Conservation (phyloP, 2,113 vertebrate genomes). For the Oryzias melastigma region DNA sequence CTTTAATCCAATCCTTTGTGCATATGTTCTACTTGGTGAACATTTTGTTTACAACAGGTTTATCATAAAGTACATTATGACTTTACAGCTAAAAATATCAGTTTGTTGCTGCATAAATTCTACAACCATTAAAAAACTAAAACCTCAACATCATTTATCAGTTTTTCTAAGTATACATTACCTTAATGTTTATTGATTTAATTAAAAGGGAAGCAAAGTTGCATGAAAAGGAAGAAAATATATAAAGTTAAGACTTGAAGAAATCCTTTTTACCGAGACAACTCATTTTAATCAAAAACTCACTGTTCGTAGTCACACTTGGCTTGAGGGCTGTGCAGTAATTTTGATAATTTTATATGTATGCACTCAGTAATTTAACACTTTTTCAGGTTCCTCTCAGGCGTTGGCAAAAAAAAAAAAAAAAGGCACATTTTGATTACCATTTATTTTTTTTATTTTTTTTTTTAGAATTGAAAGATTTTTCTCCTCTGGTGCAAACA, state of each 20-base stretch:
- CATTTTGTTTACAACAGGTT: too few species aligned
- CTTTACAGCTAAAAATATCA: too few species aligned
- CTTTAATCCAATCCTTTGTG: too few species aligned
- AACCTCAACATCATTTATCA: not conserved
- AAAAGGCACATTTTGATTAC: not conserved
- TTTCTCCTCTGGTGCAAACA: not conserved
- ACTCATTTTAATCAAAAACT: not conserved
- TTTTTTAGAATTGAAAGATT: too few species aligned
- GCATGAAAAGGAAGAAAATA: not conserved
- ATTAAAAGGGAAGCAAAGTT: too few species aligned
- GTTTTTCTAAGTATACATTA: too few species aligned
- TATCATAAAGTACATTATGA: too few species aligned
- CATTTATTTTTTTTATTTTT: too few species aligned
- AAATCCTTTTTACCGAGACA: not conserved
- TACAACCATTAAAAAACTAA: not conserved
- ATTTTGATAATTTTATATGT: not conserved
- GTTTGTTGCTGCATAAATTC: too few species aligned
- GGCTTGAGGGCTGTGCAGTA: not conserved
- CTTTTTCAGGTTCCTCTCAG: not conserved
- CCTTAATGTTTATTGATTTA: too few species aligned
- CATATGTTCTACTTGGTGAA: too few species aligned
- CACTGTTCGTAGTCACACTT: not conserved
- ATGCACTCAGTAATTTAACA: not conserved
- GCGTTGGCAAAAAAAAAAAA: not conserved
- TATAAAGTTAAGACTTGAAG: not conserved